Conservation (phyloP, 2,113 vertebrate species). For the Ia io region DNA sequence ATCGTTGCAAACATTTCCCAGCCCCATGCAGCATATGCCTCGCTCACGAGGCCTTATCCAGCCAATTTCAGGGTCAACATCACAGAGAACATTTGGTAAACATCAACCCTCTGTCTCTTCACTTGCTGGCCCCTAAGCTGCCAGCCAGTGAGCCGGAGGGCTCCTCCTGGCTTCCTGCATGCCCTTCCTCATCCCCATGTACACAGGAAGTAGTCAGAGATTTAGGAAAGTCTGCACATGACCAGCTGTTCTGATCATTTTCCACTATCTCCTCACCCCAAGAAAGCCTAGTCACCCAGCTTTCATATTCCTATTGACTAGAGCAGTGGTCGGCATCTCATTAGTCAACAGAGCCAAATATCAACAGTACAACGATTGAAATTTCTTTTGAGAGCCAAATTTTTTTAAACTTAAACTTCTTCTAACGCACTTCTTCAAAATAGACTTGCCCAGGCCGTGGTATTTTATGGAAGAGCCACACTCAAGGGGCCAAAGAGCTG, state of each 20-base stretch:
- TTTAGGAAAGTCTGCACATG: neutral
- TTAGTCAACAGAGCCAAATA: no score
- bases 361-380: no score
- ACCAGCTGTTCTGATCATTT: neutral
- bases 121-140: neutral
- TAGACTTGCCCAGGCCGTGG: no score
- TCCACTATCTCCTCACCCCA: neutral
- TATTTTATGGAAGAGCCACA: no score
- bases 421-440: no score
- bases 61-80: neutral
- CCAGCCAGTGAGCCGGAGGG: fast-evolving
- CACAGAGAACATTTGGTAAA: fast-evolving
- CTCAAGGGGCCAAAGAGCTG: no score
- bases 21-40: neutral
- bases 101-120: neutral
- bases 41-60: neutral
- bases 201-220: neutral
- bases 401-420: no score
- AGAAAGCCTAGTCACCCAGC: neutral
- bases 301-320: neutral
- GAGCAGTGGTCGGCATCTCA: no score
- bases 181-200: fast-evolving
- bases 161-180: neutral
- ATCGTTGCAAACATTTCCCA: neutral
- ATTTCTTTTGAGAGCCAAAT: no score